Conservation (phyloP, 35 echinoderm and acorn worm genomes). For the Apostichopus japonicus region DNA sequence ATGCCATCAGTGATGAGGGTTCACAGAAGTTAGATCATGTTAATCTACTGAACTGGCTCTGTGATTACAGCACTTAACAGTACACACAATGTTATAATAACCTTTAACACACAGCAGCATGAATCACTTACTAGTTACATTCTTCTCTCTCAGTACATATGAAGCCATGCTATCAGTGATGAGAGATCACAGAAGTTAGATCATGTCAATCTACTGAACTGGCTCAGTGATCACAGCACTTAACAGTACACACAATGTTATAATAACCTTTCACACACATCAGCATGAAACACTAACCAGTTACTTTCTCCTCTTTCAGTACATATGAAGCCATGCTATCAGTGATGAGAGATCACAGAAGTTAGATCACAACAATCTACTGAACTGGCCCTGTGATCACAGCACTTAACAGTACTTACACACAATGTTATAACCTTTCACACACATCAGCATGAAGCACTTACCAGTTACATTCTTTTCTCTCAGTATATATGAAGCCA, state of each 20-base stretch:
- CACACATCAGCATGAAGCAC: too few relatives aligned
- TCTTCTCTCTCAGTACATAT: slow-evolving; percentile 86
- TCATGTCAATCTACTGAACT: slow-evolving; percentile 89
- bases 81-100: too few relatives aligned
- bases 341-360: slow-evolving; percentile 77
- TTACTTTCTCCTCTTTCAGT: slow-evolving; percentile 84
- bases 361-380: slow-evolving; percentile 68
- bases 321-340: slow-evolving; percentile 93
- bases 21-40: slow-evolving; percentile 82
- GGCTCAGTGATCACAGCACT: slow-evolving; percentile 12
- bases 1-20: slow-evolving; percentile 91
- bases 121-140: slow-evolving; percentile 70
- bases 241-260: too few relatives aligned
- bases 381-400: slow-evolving; percentile 57
- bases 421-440: too few relatives aligned
- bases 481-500: background rate
- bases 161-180: slow-evolving; percentile 95
- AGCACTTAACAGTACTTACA: too few relatives aligned
- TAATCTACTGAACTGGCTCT: slow-evolving; percentile 77
- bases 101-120: too few relatives aligned
- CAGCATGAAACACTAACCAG: too few relatives aligned
- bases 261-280: too few relatives aligned
- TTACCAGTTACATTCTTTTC: slow-evolving; percentile 48
- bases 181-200: slow-evolving; percentile 74
- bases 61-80: too few relatives aligned